phyloP scores from a whole-genome alignment of 2,113 vertebrate species.

The Phainopepla nitens region DNA sequence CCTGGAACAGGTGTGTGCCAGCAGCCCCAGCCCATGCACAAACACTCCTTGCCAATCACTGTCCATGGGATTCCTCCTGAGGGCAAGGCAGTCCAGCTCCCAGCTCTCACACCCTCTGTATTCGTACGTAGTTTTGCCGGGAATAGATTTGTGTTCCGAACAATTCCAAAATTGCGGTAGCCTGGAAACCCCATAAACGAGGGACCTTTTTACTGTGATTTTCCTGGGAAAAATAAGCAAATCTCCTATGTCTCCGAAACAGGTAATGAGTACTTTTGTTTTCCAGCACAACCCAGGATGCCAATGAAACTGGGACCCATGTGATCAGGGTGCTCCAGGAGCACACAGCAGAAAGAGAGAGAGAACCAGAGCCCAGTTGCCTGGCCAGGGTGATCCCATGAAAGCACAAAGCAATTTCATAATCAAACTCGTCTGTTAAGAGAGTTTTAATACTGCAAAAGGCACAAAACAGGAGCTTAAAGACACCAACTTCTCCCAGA shows the following conservation, averaged over 20 bases:
- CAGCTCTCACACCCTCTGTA: neutral
- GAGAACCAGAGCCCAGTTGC: neutral
- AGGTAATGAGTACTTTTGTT: neutral
- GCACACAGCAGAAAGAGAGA: neutral
- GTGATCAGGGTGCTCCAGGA: neutral
- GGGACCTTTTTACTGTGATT: neutral
- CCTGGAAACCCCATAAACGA: neutral
- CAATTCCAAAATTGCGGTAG: neutral
- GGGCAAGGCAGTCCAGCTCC: neutral
- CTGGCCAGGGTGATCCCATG: neutral
- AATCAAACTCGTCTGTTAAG: neutral
- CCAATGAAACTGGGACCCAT: neutral
- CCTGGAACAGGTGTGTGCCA: neutral
- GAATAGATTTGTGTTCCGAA: neutral
- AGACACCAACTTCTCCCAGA: neutral
- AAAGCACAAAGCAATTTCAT: neutral
- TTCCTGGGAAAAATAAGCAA: neutral
- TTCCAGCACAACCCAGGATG: neutral
- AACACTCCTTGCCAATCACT: neutral
- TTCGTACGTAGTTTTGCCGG: neutral
- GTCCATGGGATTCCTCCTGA: neutral
- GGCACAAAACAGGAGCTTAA: neutral
- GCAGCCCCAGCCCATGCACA: neutral
- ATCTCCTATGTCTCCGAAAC: neutral
- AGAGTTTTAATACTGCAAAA: neutral